A percentile compares a stretch with the other conserved stretches of the same genome.
These are phyloP conservation scores for Eupithecia subumbrata DNA, from an alignment of 2,888 invertebrate species.

Conservation along the genomic window DNA sequence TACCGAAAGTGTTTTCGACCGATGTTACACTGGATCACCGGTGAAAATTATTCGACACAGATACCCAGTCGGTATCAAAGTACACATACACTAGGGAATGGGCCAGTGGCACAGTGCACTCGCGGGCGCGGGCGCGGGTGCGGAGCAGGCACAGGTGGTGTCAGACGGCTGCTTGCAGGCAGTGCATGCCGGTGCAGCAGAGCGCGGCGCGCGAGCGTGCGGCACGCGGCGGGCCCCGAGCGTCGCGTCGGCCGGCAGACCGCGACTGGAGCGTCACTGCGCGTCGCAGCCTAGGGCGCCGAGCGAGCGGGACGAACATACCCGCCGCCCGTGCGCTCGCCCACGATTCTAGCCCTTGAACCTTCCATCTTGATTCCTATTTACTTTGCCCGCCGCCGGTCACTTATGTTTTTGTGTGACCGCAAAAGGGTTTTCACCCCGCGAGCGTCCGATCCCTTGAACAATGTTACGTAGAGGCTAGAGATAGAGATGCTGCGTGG, in stretches of 20 bases:
- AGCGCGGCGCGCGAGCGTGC: conserved; percentile 69
- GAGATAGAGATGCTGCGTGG: conserved; percentile 81
- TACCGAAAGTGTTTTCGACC: conserved; percentile 52
- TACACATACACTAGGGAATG: conserved; percentile 67
- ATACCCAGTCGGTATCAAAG: conserved; percentile 39
- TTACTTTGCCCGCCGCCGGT: conserved; percentile 67
- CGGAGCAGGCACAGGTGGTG: conserved; percentile 39
- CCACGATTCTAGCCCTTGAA: conserved; percentile 80
- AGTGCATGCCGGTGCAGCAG: conserved; percentile 67
- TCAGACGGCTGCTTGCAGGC: conserved; percentile 39
- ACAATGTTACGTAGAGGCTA: conserved; percentile 72
- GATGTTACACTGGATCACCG: conserved; percentile 49
- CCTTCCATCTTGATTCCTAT: conserved; percentile 73
- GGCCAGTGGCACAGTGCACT: conserved; percentile 71
- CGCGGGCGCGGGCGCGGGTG: conserved; percentile 38
- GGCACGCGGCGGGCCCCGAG: conserved; percentile 75
- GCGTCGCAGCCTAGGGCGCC: conserved; percentile 79
- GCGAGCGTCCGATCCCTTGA: conserved; percentile 66
- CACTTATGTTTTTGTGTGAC: conserved; percentile 74
- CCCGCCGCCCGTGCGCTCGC: conserved; percentile 60
- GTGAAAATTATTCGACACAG: conserved; percentile 51
- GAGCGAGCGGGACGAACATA: conserved; percentile 80
- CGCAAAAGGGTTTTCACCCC: conserved; percentile 80
- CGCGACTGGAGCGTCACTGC: conserved; percentile 82
- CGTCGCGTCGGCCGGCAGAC: conserved; percentile 83